Evolutionary conservation across 2,888 invertebrate species (phyloP).

Genomic region (Arenicola marina): DNA sequence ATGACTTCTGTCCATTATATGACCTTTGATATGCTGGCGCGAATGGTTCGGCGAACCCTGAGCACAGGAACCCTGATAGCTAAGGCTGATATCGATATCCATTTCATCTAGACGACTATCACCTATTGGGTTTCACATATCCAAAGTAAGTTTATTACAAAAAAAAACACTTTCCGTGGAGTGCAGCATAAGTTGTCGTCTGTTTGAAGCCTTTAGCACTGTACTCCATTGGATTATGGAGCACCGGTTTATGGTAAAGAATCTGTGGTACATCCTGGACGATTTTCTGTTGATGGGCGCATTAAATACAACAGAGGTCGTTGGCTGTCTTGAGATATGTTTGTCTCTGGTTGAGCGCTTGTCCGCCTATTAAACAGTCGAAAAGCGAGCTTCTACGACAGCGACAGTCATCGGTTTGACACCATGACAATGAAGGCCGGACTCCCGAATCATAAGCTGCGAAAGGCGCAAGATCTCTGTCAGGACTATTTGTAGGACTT

Average conservation of each 20-base stretch:
- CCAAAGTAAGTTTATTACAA: not conserved
- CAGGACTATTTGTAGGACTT: too few species aligned
- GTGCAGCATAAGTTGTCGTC: not conserved
- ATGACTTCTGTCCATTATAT: not conserved
- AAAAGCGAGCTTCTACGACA: not conserved
- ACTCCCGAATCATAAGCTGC: not conserved
- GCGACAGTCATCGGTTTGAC: not conserved
- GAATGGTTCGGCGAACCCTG: not conserved
- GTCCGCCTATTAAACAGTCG: not conserved
- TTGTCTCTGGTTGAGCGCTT: not conserved
- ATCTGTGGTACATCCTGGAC: not conserved
- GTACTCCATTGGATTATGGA: not conserved
- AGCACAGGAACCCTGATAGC: not conserved
- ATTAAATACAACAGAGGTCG: too few species aligned
- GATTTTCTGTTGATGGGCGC: not conserved
- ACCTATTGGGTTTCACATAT: not conserved
- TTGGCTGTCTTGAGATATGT: not conserved
- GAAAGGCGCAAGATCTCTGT: too few species aligned
- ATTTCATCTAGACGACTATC: not conserved
- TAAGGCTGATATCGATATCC: not conserved
- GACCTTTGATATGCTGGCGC: not conserved
- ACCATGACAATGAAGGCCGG: not conserved
- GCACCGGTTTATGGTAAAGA: not conserved
- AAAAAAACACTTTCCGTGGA: not conserved
- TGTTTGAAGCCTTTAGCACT: not conserved